Conservation (phyloP, 1,140 invertebrate genomes). For the Megalonaias nervosa region DNA sequence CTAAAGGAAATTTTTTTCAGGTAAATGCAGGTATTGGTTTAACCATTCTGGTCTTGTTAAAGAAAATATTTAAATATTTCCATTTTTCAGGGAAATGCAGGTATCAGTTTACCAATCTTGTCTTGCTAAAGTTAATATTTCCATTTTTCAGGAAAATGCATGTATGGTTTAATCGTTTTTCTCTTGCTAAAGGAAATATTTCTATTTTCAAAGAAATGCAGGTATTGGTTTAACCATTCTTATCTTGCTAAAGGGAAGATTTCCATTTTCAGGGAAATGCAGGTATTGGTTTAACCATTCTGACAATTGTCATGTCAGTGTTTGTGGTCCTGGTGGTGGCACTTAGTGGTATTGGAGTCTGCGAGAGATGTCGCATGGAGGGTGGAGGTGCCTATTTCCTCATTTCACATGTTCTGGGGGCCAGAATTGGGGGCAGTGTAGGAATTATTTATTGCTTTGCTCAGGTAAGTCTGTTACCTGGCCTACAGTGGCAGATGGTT, state of each 20-base stretch:
- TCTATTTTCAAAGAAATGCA: too few relatives aligned
- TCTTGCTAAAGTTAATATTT: too few relatives aligned
- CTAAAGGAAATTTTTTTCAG: conserved; percentile 39
- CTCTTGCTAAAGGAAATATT: too few relatives aligned
- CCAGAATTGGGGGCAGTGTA: conserved; percentile 90
- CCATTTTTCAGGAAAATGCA: too few relatives aligned
- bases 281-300: conserved; percentile 88
- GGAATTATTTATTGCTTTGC: conserved; percentile 97
- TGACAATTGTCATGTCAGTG: conserved; percentile 91
- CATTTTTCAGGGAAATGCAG: not conserved
- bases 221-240: conserved; percentile 63
- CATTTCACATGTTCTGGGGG: conserved; percentile 93
- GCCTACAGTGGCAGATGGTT: not conserved
- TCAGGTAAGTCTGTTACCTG: conserved; percentile 73
- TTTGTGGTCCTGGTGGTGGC: conserved; percentile 91
- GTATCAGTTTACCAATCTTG: not conserved
- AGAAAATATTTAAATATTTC: conserved; percentile 89
- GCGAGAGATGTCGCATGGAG: conserved; percentile 90
- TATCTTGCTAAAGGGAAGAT: not conserved
- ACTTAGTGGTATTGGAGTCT: conserved; percentile 94
- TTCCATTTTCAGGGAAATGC: conserved; percentile 79
- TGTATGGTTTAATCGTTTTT: too few relatives aligned
- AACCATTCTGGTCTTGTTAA: conserved; percentile 89
- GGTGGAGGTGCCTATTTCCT: conserved; percentile 97
- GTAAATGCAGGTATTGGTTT: conserved; percentile 91